Conservation (phyloP, 1,140 invertebrate species). For the Linepithema humile region DNA sequence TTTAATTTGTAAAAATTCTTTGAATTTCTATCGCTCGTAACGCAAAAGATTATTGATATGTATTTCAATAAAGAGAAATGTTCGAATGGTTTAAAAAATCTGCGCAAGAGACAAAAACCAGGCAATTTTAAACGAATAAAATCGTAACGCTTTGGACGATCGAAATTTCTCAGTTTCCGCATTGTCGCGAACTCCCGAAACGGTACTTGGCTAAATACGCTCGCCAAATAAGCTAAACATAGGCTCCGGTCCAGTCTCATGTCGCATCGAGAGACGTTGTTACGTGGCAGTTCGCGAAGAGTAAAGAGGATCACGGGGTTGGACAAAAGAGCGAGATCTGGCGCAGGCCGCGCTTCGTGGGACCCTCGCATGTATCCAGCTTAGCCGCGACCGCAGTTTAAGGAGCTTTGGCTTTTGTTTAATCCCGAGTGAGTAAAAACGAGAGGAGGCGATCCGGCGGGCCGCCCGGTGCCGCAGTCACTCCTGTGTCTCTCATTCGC, state of each 20-base stretch:
- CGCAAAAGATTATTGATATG: background rate
- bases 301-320: slow-evolving; percentile 74
- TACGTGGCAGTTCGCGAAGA: slow-evolving; percentile 67
- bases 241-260: slow-evolving; percentile 48
- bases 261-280: slow-evolving; percentile 67
- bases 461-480: slow-evolving; percentile 66
- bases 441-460: slow-evolving; percentile 75
- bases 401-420: slow-evolving; percentile 84
- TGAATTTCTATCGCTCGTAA: background rate
- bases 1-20: background rate
- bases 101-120: background rate
- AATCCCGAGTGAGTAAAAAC: slow-evolving; percentile 83
- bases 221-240: slow-evolving; percentile 65
- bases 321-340: slow-evolving; percentile 74
- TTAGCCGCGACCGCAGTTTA: slow-evolving; percentile 83
- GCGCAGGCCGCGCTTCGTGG: slow-evolving; percentile 48
- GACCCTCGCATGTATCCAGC: slow-evolving; percentile 83
- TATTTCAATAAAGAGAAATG: background rate
- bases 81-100: background rate
- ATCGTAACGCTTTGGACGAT: background rate
- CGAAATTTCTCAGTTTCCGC: background rate
- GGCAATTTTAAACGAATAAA: background rate
- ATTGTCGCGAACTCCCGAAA: slow-evolving; percentile 11
- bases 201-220: slow-evolving; percentile 20
- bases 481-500: slow-evolving; percentile 75